Evolutionary conservation across 2,888 invertebrate genomes (phyloP), one percentile per base, ranked within the genome.

Genomic region (Lasioglossum calceatum): DNA sequence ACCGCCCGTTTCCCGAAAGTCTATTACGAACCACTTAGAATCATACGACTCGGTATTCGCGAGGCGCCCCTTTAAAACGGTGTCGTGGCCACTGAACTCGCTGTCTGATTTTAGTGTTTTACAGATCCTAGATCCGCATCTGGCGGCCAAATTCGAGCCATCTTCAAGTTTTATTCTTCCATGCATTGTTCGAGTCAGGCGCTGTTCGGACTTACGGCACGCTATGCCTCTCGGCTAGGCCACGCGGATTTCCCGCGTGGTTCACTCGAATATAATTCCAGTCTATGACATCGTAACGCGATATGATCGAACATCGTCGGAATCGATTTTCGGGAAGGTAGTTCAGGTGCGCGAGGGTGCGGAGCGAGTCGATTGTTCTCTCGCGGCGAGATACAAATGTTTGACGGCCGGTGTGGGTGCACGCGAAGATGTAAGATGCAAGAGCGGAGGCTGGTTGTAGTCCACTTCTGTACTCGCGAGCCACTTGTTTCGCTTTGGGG

Each of bases 11-110:
- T 91, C 92, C 87, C 83, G 91, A 91, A 92, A 92, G 88, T 90
- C 92, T 92, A 92, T 92, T 92, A 91, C 80, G 85, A 91, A 91
- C 85, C 91, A 85, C 91, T 90, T 87, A 82, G 89, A 87, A 86
- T 91, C 91, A 88, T 87, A 86, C 86, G 74, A 79, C 81, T 72
- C 84, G 89, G 86, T 71, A 90, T 89, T 84, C 85, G 82, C 75
- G 80, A 71, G 75, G 73, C 61, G 79, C 77, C 87, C 79, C 71
- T 77, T 84, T 77, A 74, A 73, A 77, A 81, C 74, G 42, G 74
- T 73, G 75, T 16, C 75, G 77, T 81, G 88, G 85, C 79, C 89
- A 82, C 72, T 87, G 88, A 84, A 89, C 86, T 81, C 89, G 36
- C 70, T 27, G 27, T 27, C 27, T 27, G 27, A 27, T 27, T 27